Percentiles rank a stretch among this genome's conserved stretches.
Conservation (phyloP, 2,888 invertebrate species). For the Calliopum simillimum region DNA sequence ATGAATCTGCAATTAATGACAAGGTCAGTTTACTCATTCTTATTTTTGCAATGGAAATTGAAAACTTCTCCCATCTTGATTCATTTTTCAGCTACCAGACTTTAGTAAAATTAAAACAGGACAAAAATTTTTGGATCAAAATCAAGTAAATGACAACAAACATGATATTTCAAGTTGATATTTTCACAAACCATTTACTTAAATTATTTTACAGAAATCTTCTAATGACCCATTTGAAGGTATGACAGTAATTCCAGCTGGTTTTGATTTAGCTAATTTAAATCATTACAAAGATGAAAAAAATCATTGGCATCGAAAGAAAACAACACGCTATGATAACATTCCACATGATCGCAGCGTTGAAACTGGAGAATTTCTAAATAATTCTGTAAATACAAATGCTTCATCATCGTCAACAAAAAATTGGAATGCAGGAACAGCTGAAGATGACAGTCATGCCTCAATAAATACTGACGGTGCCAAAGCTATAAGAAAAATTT, state of each 20-base stretch:
- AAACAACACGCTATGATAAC: constrained; percentile 48
- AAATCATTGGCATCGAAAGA: constrained; percentile 54
- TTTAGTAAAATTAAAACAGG: background rate
- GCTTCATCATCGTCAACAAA: background rate
- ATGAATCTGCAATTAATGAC: no score
- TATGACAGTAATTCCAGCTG: constrained; percentile 51
- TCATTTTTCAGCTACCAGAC: constrained; percentile 6
- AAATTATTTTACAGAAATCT: constrained; percentile 20
- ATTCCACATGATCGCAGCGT: constrained; percentile 40
- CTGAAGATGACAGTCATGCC: background rate
- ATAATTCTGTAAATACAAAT: constrained; percentile 11
- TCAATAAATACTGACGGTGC: no score
- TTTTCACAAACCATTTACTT: no score
- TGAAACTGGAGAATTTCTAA: constrained; percentile 27
- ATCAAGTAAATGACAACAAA: constrained; percentile 16
- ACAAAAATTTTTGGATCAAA: background rate
- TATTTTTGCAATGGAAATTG: no score
- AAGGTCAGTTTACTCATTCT: no score
- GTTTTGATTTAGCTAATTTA: constrained; percentile 50
- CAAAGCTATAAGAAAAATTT: background rate
- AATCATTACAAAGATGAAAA: constrained; percentile 46
- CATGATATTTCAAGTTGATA: background rate
- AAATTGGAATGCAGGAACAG: background rate
- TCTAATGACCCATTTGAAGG: constrained; percentile 38
- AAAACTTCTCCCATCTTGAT: no score